Evolutionary conservation across 2,113 vertebrate genomes (phyloP).

Genomic region (Indicator maculatus): DNA sequence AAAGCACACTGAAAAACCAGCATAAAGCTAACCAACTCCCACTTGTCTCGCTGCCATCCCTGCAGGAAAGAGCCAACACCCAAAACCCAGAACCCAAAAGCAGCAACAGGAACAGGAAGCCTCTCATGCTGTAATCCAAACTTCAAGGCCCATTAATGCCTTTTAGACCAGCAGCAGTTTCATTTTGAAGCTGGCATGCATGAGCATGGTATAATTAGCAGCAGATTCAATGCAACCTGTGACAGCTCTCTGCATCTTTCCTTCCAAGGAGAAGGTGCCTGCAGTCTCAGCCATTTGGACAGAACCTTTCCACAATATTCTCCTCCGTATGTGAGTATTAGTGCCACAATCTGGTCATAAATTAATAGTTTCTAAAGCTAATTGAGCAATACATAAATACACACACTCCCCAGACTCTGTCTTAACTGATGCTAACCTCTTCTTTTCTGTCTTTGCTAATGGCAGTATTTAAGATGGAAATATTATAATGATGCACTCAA

Average conservation of each 20-base stretch:
- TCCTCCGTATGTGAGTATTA: neutral
- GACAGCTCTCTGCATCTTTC: neutral
- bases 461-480: neutral
- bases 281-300: neutral
- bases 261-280: neutral
- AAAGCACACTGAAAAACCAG: no score
- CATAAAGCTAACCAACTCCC: no score
- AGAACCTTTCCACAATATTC: neutral
- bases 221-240: no score
- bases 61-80: no score
- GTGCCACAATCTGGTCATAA: neutral
- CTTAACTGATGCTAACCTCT: neutral
- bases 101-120: no score
- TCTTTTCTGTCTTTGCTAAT: neutral
- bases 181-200: no score
- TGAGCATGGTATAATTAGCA: no score
- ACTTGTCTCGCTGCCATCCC: no score
- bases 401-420: neutral
- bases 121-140: no score
- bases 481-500: neutral
- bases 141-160: no score
- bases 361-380: neutral
- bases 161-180: no score
- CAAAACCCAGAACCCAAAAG: no score
- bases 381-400: neutral